A percentile compares a stretch with the other conserved stretches of the same genome.
phyloP scores from a whole-genome alignment of 2,113 vertebrate genomes.

The Synodontis membranacea region DNA sequence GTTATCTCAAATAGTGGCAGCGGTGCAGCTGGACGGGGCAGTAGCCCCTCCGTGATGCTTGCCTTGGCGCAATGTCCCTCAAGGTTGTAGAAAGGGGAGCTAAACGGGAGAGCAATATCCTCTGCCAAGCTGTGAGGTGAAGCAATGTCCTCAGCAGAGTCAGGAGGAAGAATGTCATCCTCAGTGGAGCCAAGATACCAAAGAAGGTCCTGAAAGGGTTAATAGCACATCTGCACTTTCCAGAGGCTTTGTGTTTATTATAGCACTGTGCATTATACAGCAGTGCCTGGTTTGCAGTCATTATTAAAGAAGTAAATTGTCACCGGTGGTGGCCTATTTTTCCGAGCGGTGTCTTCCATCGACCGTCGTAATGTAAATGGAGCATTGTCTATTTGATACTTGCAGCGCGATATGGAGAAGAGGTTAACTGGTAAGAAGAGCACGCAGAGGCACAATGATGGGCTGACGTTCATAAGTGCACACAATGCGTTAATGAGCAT shows the following conservation, averaged over 20 bases:
- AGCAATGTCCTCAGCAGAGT: not conserved
- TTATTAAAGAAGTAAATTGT: not conserved
- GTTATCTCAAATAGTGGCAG: not conserved
- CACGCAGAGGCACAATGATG: not conserved
- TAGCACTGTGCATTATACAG: not conserved
- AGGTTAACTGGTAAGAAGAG: not conserved
- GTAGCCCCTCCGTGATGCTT: not conserved
- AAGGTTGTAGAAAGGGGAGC: not conserved
- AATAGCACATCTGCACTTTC: not conserved
- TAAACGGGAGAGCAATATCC: not conserved
- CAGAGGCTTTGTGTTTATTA: slow-evolving; percentile 1
- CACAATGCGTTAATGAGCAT: not conserved
- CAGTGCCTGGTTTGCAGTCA: not conserved
- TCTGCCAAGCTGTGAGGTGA: not conserved
- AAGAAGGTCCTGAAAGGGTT: not conserved
- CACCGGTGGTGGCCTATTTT: not conserved
- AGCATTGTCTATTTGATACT: not conserved
- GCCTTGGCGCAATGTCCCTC: not conserved
- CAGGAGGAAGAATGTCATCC: not conserved
- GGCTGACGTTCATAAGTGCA: not conserved
- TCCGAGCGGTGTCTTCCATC: not conserved
- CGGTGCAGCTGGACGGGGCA: not conserved
- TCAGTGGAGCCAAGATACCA: not conserved
- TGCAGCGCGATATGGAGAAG: not conserved
- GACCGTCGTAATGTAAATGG: not conserved